A percentile compares a stretch with the other conserved stretches of the same genome.
Evolutionary conservation across 2,113 vertebrate genomes (phyloP).

Genomic region (Ginglymostoma cirratum): DNA sequence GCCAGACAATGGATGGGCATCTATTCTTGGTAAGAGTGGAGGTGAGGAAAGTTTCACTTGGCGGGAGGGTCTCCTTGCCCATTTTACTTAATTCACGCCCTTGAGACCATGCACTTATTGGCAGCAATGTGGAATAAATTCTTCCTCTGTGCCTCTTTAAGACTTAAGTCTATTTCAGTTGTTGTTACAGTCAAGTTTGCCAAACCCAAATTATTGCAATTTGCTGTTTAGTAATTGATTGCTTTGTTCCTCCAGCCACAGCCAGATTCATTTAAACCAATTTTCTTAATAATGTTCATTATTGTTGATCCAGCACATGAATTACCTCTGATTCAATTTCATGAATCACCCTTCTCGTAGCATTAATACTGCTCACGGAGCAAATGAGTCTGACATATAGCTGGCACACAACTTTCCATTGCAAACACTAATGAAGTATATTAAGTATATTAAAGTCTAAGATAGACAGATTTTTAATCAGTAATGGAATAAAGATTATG

Average conservation of each 20-base stretch:
- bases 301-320: neutral
- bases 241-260: neutral
- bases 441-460: no score
- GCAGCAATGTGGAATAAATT: neutral
- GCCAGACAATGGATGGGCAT: neutral
- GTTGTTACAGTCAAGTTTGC: neutral
- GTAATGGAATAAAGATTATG: no score
- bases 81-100: neutral
- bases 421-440: neutral
- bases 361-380: slow-evolving; percentile 45
- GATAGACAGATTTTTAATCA: no score
- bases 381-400: neutral
- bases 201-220: neutral
- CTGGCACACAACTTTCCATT: neutral
- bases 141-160: neutral
- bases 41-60: neutral
- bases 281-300: neutral
- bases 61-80: neutral
- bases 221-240: neutral
- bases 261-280: neutral
- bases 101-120: neutral
- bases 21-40: neutral
- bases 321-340: neutral
- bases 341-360: slow-evolving; percentile 16
- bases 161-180: neutral